Evolutionary conservation across 2,113 vertebrate species (phyloP).

Genomic region (Scortum barcoo): DNA sequence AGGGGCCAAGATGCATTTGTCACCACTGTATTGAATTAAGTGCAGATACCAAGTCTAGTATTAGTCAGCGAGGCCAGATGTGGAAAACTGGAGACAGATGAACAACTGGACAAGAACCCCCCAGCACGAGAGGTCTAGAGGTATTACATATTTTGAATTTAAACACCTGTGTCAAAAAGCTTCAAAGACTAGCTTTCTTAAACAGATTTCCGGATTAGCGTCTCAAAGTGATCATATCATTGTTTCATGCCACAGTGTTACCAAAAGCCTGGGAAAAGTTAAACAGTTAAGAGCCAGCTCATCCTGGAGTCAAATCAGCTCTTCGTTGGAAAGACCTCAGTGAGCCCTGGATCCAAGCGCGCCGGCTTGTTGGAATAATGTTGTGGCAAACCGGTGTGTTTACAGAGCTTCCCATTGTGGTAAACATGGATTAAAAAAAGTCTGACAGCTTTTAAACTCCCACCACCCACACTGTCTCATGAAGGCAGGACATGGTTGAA

Average conservation of each 20-base stretch:
- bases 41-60: background rate
- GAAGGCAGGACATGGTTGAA: constrained; percentile 63
- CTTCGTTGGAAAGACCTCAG: constrained; percentile 39
- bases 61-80: constrained; percentile 8
- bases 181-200: background rate
- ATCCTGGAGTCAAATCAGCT: constrained; percentile 38
- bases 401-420: constrained; percentile 74
- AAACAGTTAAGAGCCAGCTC: constrained; percentile 67
- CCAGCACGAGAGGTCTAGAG: background rate
- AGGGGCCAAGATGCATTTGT: constrained; percentile 26
- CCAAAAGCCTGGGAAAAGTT: constrained; percentile 69
- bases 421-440: constrained; percentile 75
- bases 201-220: constrained; percentile 11
- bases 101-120: background rate
- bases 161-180: constrained; percentile 1
- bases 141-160: constrained; percentile 5
- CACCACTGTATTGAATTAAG: constrained; percentile 20
- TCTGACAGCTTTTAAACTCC: constrained; percentile 74
- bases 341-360: constrained; percentile 36
- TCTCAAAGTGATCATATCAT: constrained; percentile 22
- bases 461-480: constrained; percentile 74
- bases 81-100: constrained; percentile 4
- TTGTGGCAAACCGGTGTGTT: constrained; percentile 71
- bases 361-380: constrained; percentile 61
- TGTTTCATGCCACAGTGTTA: constrained; percentile 25